These are phyloP conservation scores for Terrapene triunguis DNA, from an alignment of 2,113 vertebrate species.

Conservation along the genomic window DNA sequence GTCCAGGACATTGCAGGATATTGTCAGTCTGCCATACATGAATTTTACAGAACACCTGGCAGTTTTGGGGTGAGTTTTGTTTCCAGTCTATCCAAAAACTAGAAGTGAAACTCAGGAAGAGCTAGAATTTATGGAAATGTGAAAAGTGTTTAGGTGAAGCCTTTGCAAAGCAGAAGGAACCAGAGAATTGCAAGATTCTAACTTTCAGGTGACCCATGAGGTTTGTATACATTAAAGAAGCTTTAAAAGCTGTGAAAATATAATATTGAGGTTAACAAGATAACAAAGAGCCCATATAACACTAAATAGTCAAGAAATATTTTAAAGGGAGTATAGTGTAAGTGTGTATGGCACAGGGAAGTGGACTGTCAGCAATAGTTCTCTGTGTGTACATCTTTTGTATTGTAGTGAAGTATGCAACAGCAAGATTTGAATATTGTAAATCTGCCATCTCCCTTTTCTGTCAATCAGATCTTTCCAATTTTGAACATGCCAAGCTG, in stretches of 20 bases:
- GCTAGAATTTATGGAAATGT: background rate
- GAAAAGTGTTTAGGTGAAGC: background rate
- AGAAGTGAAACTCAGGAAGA: constrained; percentile 14
- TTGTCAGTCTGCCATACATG: background rate
- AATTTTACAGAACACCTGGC: background rate
- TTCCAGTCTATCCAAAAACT: background rate
- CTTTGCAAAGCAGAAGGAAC: background rate
- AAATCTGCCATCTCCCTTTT: constrained; percentile 71
- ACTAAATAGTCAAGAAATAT: constrained; percentile 2
- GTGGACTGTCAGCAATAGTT: constrained; percentile 67
- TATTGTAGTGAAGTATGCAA: constrained; percentile 62
- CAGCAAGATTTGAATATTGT: constrained; percentile 74
- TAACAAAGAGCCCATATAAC: constrained; percentile 36
- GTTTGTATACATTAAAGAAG: background rate
- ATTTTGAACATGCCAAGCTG: constrained; percentile 77
- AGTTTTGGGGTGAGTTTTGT: constrained; percentile 3
- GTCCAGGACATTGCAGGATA: background rate
- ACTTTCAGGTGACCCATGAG: constrained; percentile 17
- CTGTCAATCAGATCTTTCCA: constrained; percentile 74
- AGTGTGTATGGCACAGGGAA: constrained; percentile 37
- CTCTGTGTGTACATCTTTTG: constrained; percentile 58
- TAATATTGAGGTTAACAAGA: constrained; percentile 41
- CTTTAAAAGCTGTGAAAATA: constrained; percentile 50
- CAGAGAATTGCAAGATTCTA: background rate
- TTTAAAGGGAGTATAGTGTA: constrained; percentile 32